Conservation (phyloP, 2,888 invertebrate genomes). For the Pyrgus malvae region DNA sequence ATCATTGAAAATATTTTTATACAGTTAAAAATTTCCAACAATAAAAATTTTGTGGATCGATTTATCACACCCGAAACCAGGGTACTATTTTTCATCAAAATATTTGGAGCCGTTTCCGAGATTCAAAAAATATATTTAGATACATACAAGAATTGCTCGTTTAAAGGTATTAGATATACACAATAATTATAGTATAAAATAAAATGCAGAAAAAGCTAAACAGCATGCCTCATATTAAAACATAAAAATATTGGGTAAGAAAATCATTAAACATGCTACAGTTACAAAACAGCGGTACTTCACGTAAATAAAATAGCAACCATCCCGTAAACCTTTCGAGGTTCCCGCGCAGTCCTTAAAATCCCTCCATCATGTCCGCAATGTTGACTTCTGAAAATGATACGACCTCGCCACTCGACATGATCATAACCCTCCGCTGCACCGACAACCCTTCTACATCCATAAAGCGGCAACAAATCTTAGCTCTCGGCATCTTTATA, state of each 20-base stretch:
- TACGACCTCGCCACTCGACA: conserved; percentile 75
- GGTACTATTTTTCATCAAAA: too few relatives aligned
- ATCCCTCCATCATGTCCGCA: conserved; percentile 71
- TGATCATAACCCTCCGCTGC: conserved; percentile 74
- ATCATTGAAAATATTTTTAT: too few relatives aligned
- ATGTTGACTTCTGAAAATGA: conserved; percentile 77
- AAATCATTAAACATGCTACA: conserved; percentile 51
- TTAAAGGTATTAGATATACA: too few relatives aligned
- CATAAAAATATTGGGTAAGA: not conserved
- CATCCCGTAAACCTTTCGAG: conserved; percentile 54
- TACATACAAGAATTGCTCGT: too few relatives aligned
- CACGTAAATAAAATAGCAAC: conserved; percentile 40
- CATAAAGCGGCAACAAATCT: conserved; percentile 79
- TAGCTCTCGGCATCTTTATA: conserved; percentile 79
- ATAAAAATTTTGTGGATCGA: too few relatives aligned
- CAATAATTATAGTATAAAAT: too few relatives aligned
- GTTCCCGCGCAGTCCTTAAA: conserved; percentile 60
- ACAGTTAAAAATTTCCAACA: too few relatives aligned
- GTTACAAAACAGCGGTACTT: conserved; percentile 54
- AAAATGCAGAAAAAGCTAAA: too few relatives aligned
- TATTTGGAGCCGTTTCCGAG: too few relatives aligned
- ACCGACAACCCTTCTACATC: conserved; percentile 78
- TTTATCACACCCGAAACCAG: too few relatives aligned
- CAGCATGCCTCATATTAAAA: too few relatives aligned
- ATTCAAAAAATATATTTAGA: too few relatives aligned